Evolutionary conservation across 2,113 vertebrate genomes (phyloP).

Genomic region (Muscicapa adusta): DNA sequence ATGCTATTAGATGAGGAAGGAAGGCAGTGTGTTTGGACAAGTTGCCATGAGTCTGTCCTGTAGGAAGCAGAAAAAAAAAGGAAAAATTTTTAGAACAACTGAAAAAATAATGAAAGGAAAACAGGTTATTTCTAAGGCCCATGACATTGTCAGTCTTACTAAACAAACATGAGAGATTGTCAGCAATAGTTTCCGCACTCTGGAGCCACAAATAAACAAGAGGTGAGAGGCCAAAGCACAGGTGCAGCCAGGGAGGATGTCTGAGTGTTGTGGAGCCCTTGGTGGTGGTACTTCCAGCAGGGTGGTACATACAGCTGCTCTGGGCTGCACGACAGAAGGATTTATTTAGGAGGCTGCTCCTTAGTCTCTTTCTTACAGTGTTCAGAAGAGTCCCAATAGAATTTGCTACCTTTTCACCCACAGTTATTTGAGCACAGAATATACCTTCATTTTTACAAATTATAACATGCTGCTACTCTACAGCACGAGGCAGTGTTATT

Average conservation of each 20-base stretch:
- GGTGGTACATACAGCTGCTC: not conserved
- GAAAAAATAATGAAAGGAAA: not conserved
- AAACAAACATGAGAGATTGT: not conserved
- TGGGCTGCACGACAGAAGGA: not conserved
- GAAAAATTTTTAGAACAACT: not conserved
- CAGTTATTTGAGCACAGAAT: not conserved
- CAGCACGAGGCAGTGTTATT: not conserved
- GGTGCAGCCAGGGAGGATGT: not conserved
- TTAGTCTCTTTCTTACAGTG: not conserved
- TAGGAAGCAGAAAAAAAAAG: not conserved
- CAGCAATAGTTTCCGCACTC: not conserved
- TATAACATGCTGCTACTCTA: not conserved
- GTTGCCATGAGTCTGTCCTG: conserved; percentile 94
- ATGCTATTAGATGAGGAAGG: conserved; percentile 94
- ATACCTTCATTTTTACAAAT: not conserved
- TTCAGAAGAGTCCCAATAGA: not conserved
- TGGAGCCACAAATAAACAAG: not conserved
- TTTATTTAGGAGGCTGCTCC: not conserved
- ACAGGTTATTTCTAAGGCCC: not conserved
- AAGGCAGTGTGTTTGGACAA: conserved; percentile 93
- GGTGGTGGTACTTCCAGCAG: not conserved
- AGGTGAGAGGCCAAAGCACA: not conserved
- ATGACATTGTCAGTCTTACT: not conserved
- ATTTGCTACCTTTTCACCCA: not conserved
- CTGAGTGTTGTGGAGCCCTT: not conserved